phyloP scores from a whole-genome alignment of 2,113 vertebrate genomes.

The Mola mola region DNA sequence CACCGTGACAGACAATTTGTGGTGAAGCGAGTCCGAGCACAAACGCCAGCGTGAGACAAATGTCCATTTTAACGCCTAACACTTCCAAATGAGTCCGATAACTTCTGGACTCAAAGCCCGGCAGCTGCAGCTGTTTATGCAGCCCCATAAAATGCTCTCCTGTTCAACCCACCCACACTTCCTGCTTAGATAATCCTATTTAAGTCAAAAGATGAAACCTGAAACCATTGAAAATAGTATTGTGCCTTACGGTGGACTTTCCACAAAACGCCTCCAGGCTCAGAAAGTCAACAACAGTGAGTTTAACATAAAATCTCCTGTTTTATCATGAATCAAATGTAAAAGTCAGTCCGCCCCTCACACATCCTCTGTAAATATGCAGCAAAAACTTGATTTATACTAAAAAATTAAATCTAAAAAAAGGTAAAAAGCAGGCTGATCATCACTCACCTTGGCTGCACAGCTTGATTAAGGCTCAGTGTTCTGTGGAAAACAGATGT shows the following conservation, averaged over 20 bases:
- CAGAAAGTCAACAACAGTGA: neutral
- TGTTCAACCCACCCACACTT: slow-evolving; percentile 46
- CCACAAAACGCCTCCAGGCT: neutral
- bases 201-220: slow-evolving; percentile 44
- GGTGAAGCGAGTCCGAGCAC: slow-evolving; percentile 27
- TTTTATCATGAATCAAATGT: too few species aligned
- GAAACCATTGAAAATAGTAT: slow-evolving; percentile 20
- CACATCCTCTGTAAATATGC: slow-evolving; percentile 42
- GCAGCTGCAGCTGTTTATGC: slow-evolving; percentile 66
- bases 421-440: neutral
- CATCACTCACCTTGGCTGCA: slow-evolving; percentile 56
- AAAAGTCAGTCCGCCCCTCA: slow-evolving; percentile 2
- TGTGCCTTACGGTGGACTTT: slow-evolving; percentile 31
- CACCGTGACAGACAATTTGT: slow-evolving; percentile 23
- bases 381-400: neutral
- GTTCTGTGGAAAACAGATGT: slow-evolving; percentile 6
- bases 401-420: neutral
- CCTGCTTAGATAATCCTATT: slow-evolving; percentile 61
- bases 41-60: slow-evolving; percentile 48
- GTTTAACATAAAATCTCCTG: neutral
- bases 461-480: neutral
- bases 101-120: slow-evolving; percentile 44
- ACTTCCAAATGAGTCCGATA: slow-evolving; percentile 60
- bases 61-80: slow-evolving; percentile 61
- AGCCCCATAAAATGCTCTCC: slow-evolving; percentile 48